These are phyloP conservation scores for Toxonevra muliebris DNA, from an alignment of 2,888 invertebrate genomes.

Conservation along the genomic window DNA sequence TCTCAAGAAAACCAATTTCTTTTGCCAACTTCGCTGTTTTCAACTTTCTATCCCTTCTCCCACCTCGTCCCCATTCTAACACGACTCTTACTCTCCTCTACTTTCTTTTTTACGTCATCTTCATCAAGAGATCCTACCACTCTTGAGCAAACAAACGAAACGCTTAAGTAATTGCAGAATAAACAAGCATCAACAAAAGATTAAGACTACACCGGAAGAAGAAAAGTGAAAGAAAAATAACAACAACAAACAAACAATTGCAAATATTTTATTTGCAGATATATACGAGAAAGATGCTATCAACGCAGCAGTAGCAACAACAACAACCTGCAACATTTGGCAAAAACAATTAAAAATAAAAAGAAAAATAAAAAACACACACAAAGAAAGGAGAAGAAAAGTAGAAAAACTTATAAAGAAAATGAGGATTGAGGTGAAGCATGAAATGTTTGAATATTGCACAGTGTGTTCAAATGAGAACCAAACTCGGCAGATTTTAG, in stretches of 20 bases:
- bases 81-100: too few relatives aligned
- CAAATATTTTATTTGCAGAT: slow-evolving; percentile 11
- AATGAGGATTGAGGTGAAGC: not conserved
- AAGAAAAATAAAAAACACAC: slow-evolving; percentile 47
- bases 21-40: not conserved
- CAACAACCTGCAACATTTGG: slow-evolving; percentile 25
- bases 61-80: not conserved
- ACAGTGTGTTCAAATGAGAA: too few relatives aligned
- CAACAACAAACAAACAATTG: slow-evolving; percentile 6
- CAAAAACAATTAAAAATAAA: slow-evolving; percentile 32
- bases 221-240: slow-evolving; percentile 13
- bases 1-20: too few relatives aligned
- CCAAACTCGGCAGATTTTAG: too few relatives aligned
- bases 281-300: slow-evolving; percentile 27
- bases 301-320: slow-evolving; percentile 25
- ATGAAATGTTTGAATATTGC: too few relatives aligned
- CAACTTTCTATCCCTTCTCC: not conserved
- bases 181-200: slow-evolving; percentile 61
- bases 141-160: slow-evolving; percentile 49
- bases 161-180: slow-evolving; percentile 62
- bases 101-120: too few relatives aligned
- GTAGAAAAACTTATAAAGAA: slow-evolving; percentile 30
- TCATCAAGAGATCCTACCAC: too few relatives aligned
- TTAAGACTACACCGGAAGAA: slow-evolving; percentile 48
- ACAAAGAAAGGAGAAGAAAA: slow-evolving; percentile 44